Evolutionary conservation across 2,888 invertebrate species (phyloP), one percentile per base, ranked within the genome.

Genomic region (Loripinus fragilis): DNA sequence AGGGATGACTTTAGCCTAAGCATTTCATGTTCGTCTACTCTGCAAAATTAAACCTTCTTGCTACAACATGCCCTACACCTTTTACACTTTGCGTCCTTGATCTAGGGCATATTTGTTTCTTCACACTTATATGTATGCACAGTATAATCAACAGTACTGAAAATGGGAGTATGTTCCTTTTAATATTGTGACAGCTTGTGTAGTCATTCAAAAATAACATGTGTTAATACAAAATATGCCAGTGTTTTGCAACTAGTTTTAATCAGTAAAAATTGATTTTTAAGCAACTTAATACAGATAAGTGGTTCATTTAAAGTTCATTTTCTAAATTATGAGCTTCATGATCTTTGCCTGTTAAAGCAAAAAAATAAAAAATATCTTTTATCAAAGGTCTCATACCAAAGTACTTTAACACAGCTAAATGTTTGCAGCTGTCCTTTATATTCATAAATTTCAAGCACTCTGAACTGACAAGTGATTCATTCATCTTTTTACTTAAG

Each of bases 201-300:
- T 23, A 52, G 52, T n/a, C 52, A 52, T 23, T 52, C 5, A 7
- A 7, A 23, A 23, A 8, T 52, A 23, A 23, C 23, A n/a, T 23
- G 2, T 52, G 52, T 25, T 25, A 52, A n/a, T n/a, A n/a, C n/a
- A n/a, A n/a, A 52, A 23, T 23, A 52, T 52, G 25, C 52, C 25
- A 17, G 25, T 52, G 52, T 52, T 52, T 52, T 52, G 52, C 52
- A 25, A 25, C 45, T 52, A 52, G 52, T 52, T 52, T 52, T 25
- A 52, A 17, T 23, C 2, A 52, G 52, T 15, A 52, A 23, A 3
- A 25, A 52, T 25, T 45, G 45, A 45, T 45, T 45, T 38, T 45
- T 25, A 52, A 52, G 52, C 52, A 2, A 23, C 25, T 52, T 52
- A 52, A 52, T 17, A 52, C 52, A 23, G 52, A 52, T 23, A 52